Evolutionary conservation across 2,888 invertebrate genomes (phyloP).

Genomic region (Cryptocheilus praepositus): DNA sequence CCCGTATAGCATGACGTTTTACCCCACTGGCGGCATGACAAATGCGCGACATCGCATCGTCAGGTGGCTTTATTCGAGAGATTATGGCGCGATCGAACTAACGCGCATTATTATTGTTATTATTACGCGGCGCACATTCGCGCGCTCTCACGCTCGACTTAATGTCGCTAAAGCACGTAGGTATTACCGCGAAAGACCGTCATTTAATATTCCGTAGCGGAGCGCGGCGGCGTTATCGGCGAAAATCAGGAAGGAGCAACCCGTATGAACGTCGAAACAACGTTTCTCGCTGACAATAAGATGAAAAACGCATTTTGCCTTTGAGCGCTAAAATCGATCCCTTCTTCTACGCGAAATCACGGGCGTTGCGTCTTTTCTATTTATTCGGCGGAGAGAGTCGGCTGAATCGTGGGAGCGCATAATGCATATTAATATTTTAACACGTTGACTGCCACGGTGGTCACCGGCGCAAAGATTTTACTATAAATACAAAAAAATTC

Average conservation of each 20-base stretch:
- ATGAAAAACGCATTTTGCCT: too few species aligned
- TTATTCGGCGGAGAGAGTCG: too few species aligned
- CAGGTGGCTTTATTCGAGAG: constrained; percentile 43
- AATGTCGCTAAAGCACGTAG: constrained; percentile 50
- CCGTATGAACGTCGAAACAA: too few species aligned
- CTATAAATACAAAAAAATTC: too few species aligned
- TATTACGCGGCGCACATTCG: constrained; percentile 42
- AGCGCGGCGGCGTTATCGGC: constrained; percentile 1
- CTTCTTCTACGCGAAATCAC: too few species aligned
- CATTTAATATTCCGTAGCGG: constrained; percentile 39
- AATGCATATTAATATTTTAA: too few species aligned
- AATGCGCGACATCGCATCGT: constrained; percentile 40
- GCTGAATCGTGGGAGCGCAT: too few species aligned
- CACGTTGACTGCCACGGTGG: too few species aligned
- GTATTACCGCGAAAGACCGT: constrained; percentile 22
- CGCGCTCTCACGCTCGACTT: constrained; percentile 29
- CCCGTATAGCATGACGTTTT: constrained; percentile 12
- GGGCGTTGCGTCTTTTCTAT: too few species aligned
- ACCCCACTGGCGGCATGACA: constrained; percentile 40
- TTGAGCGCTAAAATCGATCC: too few species aligned
- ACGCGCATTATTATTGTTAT: constrained; percentile 47
- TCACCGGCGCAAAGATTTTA: too few species aligned
- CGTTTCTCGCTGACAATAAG: too few species aligned
- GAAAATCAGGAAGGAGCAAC: constrained; percentile 14
- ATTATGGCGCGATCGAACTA: constrained; percentile 46